These are phyloP conservation scores for Glossophaga mutica DNA, from an alignment of 2,797 vertebrate genomes.

Conservation along the genomic window DNA sequence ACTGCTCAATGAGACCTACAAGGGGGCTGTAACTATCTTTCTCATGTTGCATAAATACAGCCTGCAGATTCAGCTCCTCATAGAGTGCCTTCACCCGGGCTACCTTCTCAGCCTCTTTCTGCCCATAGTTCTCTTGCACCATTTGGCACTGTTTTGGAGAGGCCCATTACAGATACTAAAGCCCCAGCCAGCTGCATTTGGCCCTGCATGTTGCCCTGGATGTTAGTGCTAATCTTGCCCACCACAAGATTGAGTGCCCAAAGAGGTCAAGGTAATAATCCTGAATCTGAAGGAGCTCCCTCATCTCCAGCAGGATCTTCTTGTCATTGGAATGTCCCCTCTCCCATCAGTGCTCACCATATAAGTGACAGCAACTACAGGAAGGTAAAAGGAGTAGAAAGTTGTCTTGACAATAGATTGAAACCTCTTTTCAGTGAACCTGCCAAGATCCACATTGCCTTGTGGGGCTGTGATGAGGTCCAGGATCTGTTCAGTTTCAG, in stretches of 20 bases:
- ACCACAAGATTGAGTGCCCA: neutral
- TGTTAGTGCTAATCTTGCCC: neutral
- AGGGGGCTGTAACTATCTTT: neutral
- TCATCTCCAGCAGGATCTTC: neutral
- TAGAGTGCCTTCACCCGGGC: neutral
- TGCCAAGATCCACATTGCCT: neutral
- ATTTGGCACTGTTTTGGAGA: neutral
- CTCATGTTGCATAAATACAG: neutral
- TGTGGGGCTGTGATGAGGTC: neutral
- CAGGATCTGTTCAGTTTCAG: neutral
- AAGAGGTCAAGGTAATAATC: neutral
- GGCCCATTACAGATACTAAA: neutral
- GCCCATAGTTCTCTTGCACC: neutral
- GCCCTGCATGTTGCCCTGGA: neutral
- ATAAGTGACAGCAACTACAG: neutral
- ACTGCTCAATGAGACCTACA: neutral
- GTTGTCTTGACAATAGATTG: neutral
- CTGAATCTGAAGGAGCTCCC: neutral
- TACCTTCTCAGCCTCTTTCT: neutral
- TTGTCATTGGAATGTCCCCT: neutral
- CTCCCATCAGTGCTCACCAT: neutral
- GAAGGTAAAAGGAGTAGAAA: neutral
- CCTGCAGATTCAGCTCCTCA: neutral
- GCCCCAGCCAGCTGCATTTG: neutral
- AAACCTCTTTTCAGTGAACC: neutral